Base-by-base conservation (phyloP, 2,113 vertebrate genomes). In the Rhynchopsitta pachyrhyncha region DNA sequence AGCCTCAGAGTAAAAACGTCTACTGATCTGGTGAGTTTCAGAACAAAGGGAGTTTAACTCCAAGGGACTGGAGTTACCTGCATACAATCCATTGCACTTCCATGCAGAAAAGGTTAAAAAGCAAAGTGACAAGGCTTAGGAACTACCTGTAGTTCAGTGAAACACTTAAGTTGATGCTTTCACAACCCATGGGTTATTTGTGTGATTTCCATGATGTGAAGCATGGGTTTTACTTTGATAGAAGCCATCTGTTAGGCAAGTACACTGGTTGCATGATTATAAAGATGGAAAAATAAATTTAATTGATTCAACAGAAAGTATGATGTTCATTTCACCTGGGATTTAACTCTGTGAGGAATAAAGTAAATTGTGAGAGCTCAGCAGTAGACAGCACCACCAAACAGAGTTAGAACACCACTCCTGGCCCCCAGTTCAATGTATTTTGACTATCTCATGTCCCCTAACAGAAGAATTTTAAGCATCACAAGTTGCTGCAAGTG, bases 241-340 rank as follows among this genome's bases (percentile, higher is more conserved):
- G 75, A 76, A 93, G 55, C 68, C 68, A 80, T 90, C 81, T 53
- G 71, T 96, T 90, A 83, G 39, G 46, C 92, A 93, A 90, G 93
- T 64, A 88, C 88, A 86, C 46, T 77, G 79, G 37, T 55, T 70
- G 68, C 71, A 63, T 88, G 81, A 92, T 93, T 88, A 70, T 42
- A 73, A 53, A 93, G 81, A 93, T 81, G 23, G 68, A 9, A 84
- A 86, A 95, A 93, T 44, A 92, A 86, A 88, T 68, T 39, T 27
- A 86, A 89, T 85, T 57, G n/a, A 74, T 69, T 74, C 59, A 90
- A 80, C 37, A 90, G 78, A 73, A 35, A 82, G 41, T 0, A 1
- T 41, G n/a, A 67, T 79, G 47, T 47, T 92, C 11, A 2, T 92
- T 84, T 88, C 73, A 70, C 71, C 71, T 18, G n/a, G 55, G 77